Conservation (phyloP, 1,140 invertebrate genomes). For the Orussus abietinus region DNA sequence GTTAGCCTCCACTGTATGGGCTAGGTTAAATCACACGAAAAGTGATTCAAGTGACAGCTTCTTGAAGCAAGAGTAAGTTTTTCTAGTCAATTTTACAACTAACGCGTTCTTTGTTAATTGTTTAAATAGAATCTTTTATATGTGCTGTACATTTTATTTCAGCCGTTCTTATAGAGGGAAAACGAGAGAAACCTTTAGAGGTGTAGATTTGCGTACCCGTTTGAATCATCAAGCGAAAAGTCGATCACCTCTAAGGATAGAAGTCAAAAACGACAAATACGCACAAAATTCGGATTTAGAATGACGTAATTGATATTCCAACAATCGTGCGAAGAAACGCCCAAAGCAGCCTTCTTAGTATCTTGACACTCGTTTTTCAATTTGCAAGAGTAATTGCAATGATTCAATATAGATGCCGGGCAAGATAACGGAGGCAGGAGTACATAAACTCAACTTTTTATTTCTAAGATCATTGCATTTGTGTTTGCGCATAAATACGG, state of each 20-base stretch:
- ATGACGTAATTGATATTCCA: too few relatives aligned
- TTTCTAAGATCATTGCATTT: too few relatives aligned
- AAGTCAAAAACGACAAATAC: constrained; percentile 47
- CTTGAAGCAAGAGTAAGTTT: constrained; percentile 28
- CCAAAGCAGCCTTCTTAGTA: too few relatives aligned
- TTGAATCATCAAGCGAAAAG: constrained; percentile 37
- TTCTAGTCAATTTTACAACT: too few relatives aligned
- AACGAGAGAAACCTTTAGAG: constrained; percentile 30
- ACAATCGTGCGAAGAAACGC: too few relatives aligned
- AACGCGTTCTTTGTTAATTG: constrained; percentile 1
- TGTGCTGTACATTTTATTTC: not conserved
- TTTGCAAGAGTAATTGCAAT: too few relatives aligned
- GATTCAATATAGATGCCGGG: too few relatives aligned
- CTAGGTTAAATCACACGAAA: constrained; percentile 51
- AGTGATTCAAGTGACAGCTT: constrained; percentile 19
- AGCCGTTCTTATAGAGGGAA: constrained; percentile 27
- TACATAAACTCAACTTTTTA: too few relatives aligned
- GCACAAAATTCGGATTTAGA: too few relatives aligned
- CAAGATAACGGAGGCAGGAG: too few relatives aligned
- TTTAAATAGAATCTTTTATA: constrained; percentile 1
- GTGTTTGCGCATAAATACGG: too few relatives aligned
- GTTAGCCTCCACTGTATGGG: constrained; percentile 56
- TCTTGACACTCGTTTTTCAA: too few relatives aligned
- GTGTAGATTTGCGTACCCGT: constrained; percentile 37
- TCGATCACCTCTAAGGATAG: constrained; percentile 45